Conservation (phyloP, 1,140 invertebrate genomes). For the Zaprionus africanus region DNA sequence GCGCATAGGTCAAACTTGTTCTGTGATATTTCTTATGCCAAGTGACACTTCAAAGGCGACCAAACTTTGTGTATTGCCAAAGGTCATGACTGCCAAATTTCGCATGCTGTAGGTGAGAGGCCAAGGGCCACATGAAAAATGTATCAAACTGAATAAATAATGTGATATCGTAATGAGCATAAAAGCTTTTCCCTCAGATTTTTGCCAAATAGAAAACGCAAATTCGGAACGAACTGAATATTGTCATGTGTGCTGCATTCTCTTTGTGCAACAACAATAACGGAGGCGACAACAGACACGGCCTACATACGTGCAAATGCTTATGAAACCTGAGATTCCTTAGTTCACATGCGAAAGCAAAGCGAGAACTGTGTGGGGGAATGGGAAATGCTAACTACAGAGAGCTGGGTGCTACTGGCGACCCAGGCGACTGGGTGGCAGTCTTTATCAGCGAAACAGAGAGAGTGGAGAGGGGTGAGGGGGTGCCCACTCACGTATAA, state of each 20-base stretch:
- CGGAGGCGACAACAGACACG: conserved; percentile 39
- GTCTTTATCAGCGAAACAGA: conserved; percentile 47
- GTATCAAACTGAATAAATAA: conserved; percentile 16
- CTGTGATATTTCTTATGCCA: background rate
- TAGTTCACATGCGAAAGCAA: conserved; percentile 52
- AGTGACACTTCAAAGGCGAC: background rate
- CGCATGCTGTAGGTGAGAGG: background rate
- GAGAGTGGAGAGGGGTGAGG: background rate
- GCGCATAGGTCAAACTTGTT: background rate
- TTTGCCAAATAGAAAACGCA: background rate
- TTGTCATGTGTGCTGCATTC: conserved; percentile 46
- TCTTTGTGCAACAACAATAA: conserved; percentile 37
- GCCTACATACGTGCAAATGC: conserved; percentile 74
- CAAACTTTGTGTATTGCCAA: conserved; percentile 1
- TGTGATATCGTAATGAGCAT: conserved; percentile 6
- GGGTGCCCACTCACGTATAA: conserved; percentile 52
- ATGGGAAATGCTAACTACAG: conserved; percentile 28
- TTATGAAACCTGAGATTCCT: conserved; percentile 76
- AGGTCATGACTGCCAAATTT: conserved; percentile 1
- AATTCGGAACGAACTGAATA: conserved; percentile 1
- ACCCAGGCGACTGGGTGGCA: conserved; percentile 36
- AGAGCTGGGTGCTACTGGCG: conserved; percentile 17
- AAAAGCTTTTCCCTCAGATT: conserved; percentile 3
- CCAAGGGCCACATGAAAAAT: conserved; percentile 4
- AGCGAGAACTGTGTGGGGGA: conserved; percentile 43